Base-by-base conservation (phyloP, 2,113 vertebrate genomes). In the Rhipidura dahli region DNA sequence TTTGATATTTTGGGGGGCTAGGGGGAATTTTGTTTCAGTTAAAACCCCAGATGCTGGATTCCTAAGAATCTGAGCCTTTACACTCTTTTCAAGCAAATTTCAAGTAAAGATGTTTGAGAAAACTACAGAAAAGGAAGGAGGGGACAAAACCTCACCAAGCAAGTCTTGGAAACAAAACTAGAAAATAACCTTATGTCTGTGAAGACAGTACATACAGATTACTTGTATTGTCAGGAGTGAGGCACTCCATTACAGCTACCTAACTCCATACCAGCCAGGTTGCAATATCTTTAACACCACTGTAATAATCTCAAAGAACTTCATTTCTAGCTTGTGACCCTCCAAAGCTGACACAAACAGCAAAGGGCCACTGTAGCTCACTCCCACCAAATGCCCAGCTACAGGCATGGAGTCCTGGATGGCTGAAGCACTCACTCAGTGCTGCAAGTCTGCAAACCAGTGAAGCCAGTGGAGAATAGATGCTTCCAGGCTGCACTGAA, bases 361-460 rank as follows among this genome's bases (percentile, higher is more conserved):
- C 5, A 4, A 51, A 64, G 27, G 47, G 18, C 39, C 16, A 11
- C 42, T 30, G 27, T 1, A 45, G 33, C 16, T 18, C 1, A 4
- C 13, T 45, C 30, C 31, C 69, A 17, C 6, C 12, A 28, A n/a
- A 26, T 2, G 7, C 7, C 22, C 83, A 59, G 44, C 20, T 23
- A 33, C 20, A 39, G 5, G n/a, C 0, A 0, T 6, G 24, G 19
- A 28, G n/a, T 28, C 27, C 49, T 2, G 1, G 15, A 12, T 4
- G n/a, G 31, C 45, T 6, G 13, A 72, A 10, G 11, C 3, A 7
- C 33, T 44, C 53, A 15, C 23, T 13, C 68, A 51, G 18, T 3
- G 3, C 44, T 24, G 10, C 24, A n/a, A 10, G 56, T 6, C 44
- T 31, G 12, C 76, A 76, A 54, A 28, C 15, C 39, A 66, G 4